A percentile compares a stretch with the other conserved stretches of the same genome.
Evolutionary conservation across 2,113 vertebrate genomes (phyloP).

Genomic region (Athene noctua): DNA sequence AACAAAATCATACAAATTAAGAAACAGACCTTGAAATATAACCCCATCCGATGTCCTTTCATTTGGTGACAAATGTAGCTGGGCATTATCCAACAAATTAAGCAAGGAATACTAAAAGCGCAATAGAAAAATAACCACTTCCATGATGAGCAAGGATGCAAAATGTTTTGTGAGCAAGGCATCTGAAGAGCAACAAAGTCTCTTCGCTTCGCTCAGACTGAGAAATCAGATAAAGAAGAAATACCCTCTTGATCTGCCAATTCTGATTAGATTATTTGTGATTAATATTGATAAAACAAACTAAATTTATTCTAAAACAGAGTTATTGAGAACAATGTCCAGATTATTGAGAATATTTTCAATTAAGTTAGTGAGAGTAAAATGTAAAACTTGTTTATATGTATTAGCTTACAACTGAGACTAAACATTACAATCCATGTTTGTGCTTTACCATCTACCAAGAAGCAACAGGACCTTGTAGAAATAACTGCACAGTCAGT

Average conservation of each 20-base stretch:
- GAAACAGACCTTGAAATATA: neutral
- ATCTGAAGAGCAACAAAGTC: neutral
- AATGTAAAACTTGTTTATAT: neutral
- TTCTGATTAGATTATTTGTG: neutral
- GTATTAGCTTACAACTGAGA: neutral
- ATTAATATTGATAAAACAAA: neutral
- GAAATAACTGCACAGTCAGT: neutral
- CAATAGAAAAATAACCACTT: neutral
- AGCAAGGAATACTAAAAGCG: neutral
- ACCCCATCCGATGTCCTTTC: neutral
- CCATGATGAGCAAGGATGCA: neutral
- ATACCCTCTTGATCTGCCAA: neutral
- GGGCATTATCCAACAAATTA: neutral
- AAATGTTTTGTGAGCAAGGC: neutral
- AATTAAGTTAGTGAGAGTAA: neutral
- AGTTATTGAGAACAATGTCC: neutral
- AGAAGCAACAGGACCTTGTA: neutral
- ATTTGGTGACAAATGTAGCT: neutral
- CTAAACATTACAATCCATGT: fast-evolving
- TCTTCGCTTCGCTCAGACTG: neutral
- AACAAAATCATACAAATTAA: neutral
- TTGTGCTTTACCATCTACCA: neutral
- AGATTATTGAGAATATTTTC: neutral
- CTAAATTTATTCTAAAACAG: neutral
- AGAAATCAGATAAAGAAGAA: neutral